A percentile compares a stretch with the other conserved stretches of the same genome.
Evolutionary conservation across 2,888 invertebrate species (phyloP).

Genomic region (Stenichneumon culpator): DNA sequence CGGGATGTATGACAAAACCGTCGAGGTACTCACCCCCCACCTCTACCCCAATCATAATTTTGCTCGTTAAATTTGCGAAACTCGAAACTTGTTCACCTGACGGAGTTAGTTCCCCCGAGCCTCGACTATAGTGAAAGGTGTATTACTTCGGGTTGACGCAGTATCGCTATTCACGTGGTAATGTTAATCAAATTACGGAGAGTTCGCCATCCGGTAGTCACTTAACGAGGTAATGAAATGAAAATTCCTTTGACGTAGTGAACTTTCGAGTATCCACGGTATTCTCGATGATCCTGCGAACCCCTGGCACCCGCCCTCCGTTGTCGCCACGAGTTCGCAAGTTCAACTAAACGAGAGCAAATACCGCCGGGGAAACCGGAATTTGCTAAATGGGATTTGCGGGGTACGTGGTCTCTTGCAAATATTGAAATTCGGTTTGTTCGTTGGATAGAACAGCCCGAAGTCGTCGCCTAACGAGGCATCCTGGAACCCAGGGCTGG

Average conservation of each 20-base stretch:
- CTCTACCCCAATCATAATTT: neutral
- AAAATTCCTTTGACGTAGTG: neutral
- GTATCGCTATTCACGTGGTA: conserved; percentile 4
- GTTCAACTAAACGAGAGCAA: conserved; percentile 17
- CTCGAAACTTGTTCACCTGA: neutral
- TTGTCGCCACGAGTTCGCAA: neutral
- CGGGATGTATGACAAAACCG: conserved; percentile 68
- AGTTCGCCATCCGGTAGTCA: conserved; percentile 14
- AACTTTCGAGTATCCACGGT: conserved; percentile 1
- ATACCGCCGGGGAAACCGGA: neutral
- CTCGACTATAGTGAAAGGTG: neutral
- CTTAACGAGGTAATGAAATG: conserved; percentile 11
- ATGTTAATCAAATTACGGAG: neutral
- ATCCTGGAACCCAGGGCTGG: neutral
- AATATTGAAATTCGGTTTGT: conserved; percentile 17
- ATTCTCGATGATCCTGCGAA: neutral
- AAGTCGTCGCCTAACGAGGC: neutral
- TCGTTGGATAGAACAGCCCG: neutral
- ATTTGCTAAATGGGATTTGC: conserved; percentile 32
- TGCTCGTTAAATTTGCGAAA: conserved; percentile 10
- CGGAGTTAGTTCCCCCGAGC: conserved; percentile 11
- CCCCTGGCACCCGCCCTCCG: neutral
- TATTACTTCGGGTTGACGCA: neutral
- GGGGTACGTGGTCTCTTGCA: neutral
- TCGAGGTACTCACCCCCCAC: conserved; percentile 69